Conservation (phyloP, 2,797 vertebrate genomes). For the Momotus momota region DNA sequence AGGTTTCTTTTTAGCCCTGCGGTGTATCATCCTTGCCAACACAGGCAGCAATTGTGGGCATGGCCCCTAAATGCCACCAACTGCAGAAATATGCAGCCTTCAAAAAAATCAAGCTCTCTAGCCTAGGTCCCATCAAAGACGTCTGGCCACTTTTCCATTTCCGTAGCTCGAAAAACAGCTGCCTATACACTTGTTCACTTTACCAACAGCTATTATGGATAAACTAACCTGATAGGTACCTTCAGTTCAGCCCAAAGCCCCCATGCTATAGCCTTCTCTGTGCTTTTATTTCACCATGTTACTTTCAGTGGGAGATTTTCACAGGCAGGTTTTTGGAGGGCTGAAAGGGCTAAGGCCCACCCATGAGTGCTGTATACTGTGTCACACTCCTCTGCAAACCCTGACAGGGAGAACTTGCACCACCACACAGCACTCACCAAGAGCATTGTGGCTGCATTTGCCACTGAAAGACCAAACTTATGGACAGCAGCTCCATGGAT, state of each 20-base stretch:
- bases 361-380: background rate
- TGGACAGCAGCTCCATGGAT: background rate
- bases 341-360: background rate
- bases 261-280: conserved; percentile 17
- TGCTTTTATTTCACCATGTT: background rate
- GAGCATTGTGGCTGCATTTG: background rate
- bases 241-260: conserved; percentile 59
- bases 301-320: conserved; percentile 34
- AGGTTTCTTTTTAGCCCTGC: conserved; percentile 23
- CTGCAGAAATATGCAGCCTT: background rate
- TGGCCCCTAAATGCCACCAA: background rate
- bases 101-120: background rate
- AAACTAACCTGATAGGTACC: conserved; percentile 51
- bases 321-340: background rate
- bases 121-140: background rate
- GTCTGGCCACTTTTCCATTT: background rate
- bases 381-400: background rate
- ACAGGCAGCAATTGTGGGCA: background rate
- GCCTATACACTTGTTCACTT: background rate
- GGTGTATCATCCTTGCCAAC: background rate
- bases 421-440: background rate
- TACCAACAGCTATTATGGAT: conserved; percentile 42
- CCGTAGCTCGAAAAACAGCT: background rate
- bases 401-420: background rate
- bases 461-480: background rate